Evolutionary conservation across 2,113 vertebrate species (phyloP).

Genomic region (Tetrao urogallus): DNA sequence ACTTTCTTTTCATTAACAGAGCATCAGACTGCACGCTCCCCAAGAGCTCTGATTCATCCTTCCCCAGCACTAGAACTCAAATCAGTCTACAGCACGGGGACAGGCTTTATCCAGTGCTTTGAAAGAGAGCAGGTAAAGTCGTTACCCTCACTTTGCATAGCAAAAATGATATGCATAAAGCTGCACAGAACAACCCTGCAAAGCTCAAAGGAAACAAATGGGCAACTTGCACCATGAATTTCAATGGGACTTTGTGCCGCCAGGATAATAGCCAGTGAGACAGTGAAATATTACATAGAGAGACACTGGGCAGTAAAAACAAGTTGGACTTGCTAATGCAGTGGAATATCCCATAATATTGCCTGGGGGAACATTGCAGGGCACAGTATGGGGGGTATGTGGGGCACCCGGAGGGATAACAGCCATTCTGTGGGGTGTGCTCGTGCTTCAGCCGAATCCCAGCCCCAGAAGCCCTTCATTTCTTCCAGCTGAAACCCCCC

Average conservation of each 20-base stretch:
- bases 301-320: constrained; percentile 63
- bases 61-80: constrained; percentile 60
- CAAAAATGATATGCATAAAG: constrained; percentile 67
- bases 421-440: not conserved
- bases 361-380: not conserved
- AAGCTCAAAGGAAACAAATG: constrained; percentile 73
- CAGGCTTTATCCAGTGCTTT: constrained; percentile 63
- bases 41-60: constrained; percentile 64
- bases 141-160: constrained; percentile 73
- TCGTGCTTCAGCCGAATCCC: accelerated
- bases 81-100: constrained; percentile 46
- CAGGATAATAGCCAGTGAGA: constrained; percentile 66
- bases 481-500: not conserved
- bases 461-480: not conserved
- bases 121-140: constrained; percentile 68
- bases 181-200: constrained; percentile 56
- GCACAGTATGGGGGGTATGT: accelerated
- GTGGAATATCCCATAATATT: constrained; percentile 7
- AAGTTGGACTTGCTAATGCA: constrained; percentile 22
- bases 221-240: constrained; percentile 60
- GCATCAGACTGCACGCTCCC: constrained; percentile 50
- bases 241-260: constrained; percentile 68
- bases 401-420: not conserved
- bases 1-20: constrained; percentile 65
- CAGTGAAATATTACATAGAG: constrained; percentile 54